These are phyloP conservation scores for Papio anubis DNA, from an alignment of 2,113 vertebrate genomes.

Conservation along the genomic window DNA sequence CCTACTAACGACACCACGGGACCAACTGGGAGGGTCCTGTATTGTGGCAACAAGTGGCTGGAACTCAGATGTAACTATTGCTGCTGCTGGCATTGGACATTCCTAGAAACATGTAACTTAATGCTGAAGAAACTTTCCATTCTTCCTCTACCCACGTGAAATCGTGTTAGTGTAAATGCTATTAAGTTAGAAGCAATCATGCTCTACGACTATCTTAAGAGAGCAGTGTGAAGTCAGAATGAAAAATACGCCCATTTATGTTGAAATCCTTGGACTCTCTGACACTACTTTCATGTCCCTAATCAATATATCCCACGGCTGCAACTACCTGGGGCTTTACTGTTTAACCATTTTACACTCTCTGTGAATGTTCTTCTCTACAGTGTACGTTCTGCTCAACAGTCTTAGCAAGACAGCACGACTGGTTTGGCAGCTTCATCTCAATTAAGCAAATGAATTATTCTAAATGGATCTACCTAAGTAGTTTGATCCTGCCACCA, in stretches of 20 bases:
- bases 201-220: background rate
- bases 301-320: background rate
- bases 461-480: background rate
- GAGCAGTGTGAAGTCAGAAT: background rate
- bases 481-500: background rate
- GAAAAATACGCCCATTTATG: background rate
- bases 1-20: background rate
- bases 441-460: background rate
- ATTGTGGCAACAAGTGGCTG: background rate
- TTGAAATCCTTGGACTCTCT: background rate
- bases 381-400: background rate
- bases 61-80: background rate
- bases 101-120: background rate
- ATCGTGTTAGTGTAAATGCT: background rate
- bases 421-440: background rate
- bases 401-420: background rate
- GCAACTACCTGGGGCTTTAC: background rate
- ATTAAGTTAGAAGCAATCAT: background rate
- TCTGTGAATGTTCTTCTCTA: background rate
- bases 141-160: slow-evolving; percentile 5
- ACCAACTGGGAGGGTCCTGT: background rate
- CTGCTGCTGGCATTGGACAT: background rate
- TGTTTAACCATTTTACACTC: background rate
- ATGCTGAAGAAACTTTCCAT: background rate
- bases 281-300: background rate